Base-by-base conservation (phyloP, 1,140 invertebrate species). In the Calliphora vicina region DNA sequence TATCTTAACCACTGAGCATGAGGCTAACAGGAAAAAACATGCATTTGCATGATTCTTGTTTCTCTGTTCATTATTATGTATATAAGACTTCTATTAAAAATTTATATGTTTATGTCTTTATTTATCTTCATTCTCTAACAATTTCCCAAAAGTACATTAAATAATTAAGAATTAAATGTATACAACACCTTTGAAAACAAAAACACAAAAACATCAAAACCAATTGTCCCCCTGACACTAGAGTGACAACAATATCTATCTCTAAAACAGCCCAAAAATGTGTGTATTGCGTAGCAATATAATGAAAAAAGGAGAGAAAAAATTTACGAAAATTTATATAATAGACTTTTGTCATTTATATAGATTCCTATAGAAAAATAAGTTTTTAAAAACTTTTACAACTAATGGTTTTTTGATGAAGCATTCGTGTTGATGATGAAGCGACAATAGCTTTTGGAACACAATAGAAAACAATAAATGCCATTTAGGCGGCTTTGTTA, bases 401-500 rank as follows among this genome's bases (percentile, higher is more conserved):
- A 43, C 74, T 78, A 78, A 78, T 78, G 74, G 74, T 25, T 78
- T 43, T 78, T 78, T 78, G 74, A 78, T 78, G 35, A 78, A 78
- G 74, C 74, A 78, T 43, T 78, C 35, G 74, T 78, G 35, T 78
- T 23, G 74, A 78, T 43, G 74, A 78, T 78, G 74, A 78, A 23
- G 74, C n/a, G 74, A 78, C 73, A 42, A 78, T 78, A 43, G 35
- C 74, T 78, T 20, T 20, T 25, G 0, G 42, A 78, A 43, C 23
- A 78, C 74, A 78, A 78, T 78, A 43, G 74, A 43, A 78, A 23
- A 43, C 74, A 78, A 78, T 78, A 43, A 78, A 43, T 78, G 74
- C 35, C 74, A 78, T 78, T 78, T 78, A 78, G 35, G 35, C 74
- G 74, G 74, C 74, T 78, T 78, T 78, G 74, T 78, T 78, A 78